Percentiles rank a stretch among this genome's conserved stretches.
These are phyloP conservation scores for Leucoptera coffeella DNA, from an alignment of 2,888 invertebrate genomes.

Conservation along the genomic window DNA sequence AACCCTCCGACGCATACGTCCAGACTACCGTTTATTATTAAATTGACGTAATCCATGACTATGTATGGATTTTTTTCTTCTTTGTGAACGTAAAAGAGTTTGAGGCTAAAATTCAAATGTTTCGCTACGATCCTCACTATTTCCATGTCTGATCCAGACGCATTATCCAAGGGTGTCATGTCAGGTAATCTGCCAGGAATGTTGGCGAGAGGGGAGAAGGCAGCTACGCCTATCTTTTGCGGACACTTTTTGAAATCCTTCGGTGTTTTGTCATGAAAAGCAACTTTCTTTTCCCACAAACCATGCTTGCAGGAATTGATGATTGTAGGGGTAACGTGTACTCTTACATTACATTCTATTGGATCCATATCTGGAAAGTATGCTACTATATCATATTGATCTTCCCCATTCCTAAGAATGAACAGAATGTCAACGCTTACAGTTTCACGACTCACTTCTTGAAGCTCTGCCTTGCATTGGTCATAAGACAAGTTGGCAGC, in stretches of 20 bases:
- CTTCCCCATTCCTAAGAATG: too few species aligned
- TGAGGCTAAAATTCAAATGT: conserved; percentile 19
- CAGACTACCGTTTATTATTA: conserved; percentile 21
- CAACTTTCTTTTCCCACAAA: conserved; percentile 6
- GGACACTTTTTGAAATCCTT: conserved; percentile 20
- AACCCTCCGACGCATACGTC: conserved; percentile 27
- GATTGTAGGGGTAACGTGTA: conserved; percentile 4
- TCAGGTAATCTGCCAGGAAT: conserved; percentile 12
- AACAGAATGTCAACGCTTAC: too few species aligned
- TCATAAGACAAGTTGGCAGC: too few species aligned
- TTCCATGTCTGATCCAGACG: conserved; percentile 20
- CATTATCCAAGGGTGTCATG: conserved; percentile 13
- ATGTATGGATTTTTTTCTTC: conserved; percentile 13
- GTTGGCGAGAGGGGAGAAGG: conserved; percentile 17
- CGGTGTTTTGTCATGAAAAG: conserved; percentile 15
- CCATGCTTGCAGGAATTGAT: conserved; percentile 16
- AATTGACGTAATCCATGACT: conserved; percentile 12
- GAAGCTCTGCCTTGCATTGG: too few species aligned
- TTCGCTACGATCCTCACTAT: conserved; percentile 22
- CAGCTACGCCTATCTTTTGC: conserved; percentile 19
- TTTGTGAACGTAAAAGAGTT: conserved; percentile 14
- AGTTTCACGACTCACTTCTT: too few species aligned
- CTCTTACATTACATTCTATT: not conserved
- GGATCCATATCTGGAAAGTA: not conserved
- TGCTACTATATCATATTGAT: not conserved